Evolutionary conservation across 2,888 invertebrate species (phyloP), one percentile per base, ranked within the genome.

Genomic region (Chymomyza caudatula): DNA sequence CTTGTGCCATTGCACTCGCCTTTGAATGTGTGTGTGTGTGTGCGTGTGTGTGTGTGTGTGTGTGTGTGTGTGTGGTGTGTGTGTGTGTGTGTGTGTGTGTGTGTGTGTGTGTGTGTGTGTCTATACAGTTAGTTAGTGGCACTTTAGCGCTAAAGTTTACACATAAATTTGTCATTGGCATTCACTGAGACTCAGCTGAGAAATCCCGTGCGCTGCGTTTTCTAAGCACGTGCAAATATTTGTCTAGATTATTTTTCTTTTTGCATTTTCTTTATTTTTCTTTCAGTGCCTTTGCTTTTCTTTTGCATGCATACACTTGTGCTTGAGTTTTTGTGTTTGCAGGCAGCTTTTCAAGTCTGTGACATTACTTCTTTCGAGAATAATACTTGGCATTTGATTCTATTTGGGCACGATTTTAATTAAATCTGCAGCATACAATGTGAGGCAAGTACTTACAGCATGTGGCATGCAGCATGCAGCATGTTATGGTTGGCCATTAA

Each of bases 121-220:
- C 47, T 80, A 68, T 73, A 69, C 78, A 75, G 84, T 80, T 80
- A 85, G 80, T 80, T 80, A 80, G 80, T 80, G 80, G 80, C 80
- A 80, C 80, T 80, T 85, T 85, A 85, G 84, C 77, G 70, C 80
- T 80, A 84, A 85, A 86, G 81, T 84, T 81, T 84, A 76, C 76
- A 76, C 86, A 86, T 86, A 83, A 83, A 83, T 83, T 86, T 83
- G 85, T 82, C 86, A 83, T 83, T 83, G 83, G 83, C 82, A 83
- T 83, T 85, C 85, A 81, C 59, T 69, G 63, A 44, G 15, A 43
- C 13, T 19, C 56, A 58, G 51, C 29, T 47, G 37, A 15, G 58
- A 19, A 15, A 23, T 15, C 23, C n/a, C 42, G 37, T 17, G 64
- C 60, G 73, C 66, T 73, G 67, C 69, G 71, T 75, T 77, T 63